phyloP scores from a whole-genome alignment of 2,888 invertebrate genomes.

The Cybosia mesomella region DNA sequence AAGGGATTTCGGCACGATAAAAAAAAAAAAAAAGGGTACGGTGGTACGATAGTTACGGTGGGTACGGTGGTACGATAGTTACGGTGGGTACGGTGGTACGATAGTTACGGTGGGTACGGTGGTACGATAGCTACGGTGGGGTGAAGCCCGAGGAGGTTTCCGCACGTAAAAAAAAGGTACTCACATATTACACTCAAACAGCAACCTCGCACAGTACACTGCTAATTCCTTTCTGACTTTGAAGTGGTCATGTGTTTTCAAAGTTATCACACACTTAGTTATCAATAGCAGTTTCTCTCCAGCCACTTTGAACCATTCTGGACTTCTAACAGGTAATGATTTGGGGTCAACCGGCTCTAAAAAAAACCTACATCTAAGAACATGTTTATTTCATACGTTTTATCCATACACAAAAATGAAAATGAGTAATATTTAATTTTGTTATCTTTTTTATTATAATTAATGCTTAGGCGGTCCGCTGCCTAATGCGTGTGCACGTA shows the following conservation, averaged over 20 bases:
- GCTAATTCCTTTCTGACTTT: constrained; percentile 89
- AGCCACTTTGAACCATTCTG: constrained; percentile 87
- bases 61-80: no score
- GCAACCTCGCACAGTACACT: constrained; percentile 85
- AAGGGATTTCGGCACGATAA: no score
- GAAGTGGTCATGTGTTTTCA: constrained; percentile 88
- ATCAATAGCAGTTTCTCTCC: constrained; percentile 86
- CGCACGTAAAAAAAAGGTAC: constrained; percentile 48
- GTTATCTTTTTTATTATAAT: not conserved
- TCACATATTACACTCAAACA: constrained; percentile 88
- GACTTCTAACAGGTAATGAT: constrained; percentile 70
- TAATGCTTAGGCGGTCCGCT: no score
- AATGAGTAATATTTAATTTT: not conserved
- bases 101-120: no score
- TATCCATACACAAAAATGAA: not conserved
- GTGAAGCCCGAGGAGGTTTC: no score
- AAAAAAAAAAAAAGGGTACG: no score
- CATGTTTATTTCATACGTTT: not conserved
- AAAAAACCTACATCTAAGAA: constrained; percentile 23
- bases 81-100: no score
- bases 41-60: no score
- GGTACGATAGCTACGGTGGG: no score
- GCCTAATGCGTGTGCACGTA: no score
- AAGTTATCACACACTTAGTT: constrained; percentile 79
- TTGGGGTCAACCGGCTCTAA: constrained; percentile 57